Base-by-base conservation (phyloP, 2,888 invertebrate species). In the Tetragonula carbonaria region DNA sequence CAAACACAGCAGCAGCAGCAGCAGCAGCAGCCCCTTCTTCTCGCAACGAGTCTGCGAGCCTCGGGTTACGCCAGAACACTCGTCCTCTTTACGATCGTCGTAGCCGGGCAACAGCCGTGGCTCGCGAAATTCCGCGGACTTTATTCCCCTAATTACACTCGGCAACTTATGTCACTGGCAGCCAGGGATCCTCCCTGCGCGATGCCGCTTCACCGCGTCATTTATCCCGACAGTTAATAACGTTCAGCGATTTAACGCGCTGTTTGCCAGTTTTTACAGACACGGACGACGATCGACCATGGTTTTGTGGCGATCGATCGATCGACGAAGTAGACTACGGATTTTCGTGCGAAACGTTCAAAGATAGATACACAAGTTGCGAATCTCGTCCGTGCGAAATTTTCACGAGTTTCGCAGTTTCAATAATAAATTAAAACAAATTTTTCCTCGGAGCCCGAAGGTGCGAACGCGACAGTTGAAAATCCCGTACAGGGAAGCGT, bases 71-170 rank as follows among this genome's bases (percentile, higher is more conserved):
- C 84, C 84, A 72, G 85, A 77, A 86, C 86, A 76, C 86, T 83
- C 87, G 83, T 88, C 88, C 80, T 90, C 90, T 90, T 90, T 90
- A 90, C 90, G 89, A 90, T 89, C 86, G 72, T 86, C 86, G 72
- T 85, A 71, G 84, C 82, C 67, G 85, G 82, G 66, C 78, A 80
- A 80, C 85, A 45, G 45, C 45, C 45, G 80, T 78, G 87, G 81
- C 86, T 87, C 87, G 87, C 86, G 88, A 91, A 93, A 93, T 93
- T 91, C 91, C 89, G 90, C 90, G 91, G 90, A 93, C 93, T 93
- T 93, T 92, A 93, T 93, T 92, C 86, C 88, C 88, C 92, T 93
- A 92, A 93, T 93, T 93, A 93, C 92, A 92, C 91, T 89, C 86
- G 91, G 87, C 90, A 92, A 93, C 91, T 93, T 93, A 92, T 93